Base-by-base conservation (phyloP, 1,140 invertebrate species). In the Helicorthomorpha holstii region DNA sequence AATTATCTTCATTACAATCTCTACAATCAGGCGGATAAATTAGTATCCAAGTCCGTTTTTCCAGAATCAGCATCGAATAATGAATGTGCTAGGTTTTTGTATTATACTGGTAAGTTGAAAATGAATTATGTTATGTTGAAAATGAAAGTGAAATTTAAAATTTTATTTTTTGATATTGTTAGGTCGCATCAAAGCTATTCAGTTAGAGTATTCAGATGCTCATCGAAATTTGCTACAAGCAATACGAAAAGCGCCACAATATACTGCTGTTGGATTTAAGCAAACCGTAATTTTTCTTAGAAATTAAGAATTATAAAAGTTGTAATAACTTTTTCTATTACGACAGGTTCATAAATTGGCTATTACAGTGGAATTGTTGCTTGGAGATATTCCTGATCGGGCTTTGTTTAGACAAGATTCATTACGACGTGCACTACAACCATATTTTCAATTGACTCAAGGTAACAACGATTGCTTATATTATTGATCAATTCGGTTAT, bases 41-140 rank as follows among this genome's bases (percentile, higher is more conserved):
- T 99, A 27, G 90, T 98, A 0, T 85, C 89, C 27, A 98, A 98
- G 66, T 90, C 89, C 2, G 84, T 87, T 0, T 98, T 93, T 63
- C 94, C 95, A 0, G 93, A 98, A 68, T 79, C 81, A 57, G 93
- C 93, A 0, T 93, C 90, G 66, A 99, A 98, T 66, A 98, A 98
- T 72, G 94, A 98, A 65, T 95, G 90, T 86, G 94, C 95, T 0
- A 76, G 95, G 62, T 98, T 88, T 66, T 73, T 96, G 22, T 99
- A 95, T 67, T 98, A 52, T 26, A 3, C 47, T 27, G 51, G 51
- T 51, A 45, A 50, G 26, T 38, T 7, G 10, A 7, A 7, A 7
- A 46, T 14, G 7, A 26, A 21, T 51, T 29, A n/a, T 25, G 34
- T 22, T n/a, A 51, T n/a, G 14, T 21, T 49, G 3, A 19, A 22